A percentile compares a stretch with the other conserved stretches of the same genome.
Conservation (phyloP, 2,113 vertebrate genomes). For the Corythornis vintsioides region DNA sequence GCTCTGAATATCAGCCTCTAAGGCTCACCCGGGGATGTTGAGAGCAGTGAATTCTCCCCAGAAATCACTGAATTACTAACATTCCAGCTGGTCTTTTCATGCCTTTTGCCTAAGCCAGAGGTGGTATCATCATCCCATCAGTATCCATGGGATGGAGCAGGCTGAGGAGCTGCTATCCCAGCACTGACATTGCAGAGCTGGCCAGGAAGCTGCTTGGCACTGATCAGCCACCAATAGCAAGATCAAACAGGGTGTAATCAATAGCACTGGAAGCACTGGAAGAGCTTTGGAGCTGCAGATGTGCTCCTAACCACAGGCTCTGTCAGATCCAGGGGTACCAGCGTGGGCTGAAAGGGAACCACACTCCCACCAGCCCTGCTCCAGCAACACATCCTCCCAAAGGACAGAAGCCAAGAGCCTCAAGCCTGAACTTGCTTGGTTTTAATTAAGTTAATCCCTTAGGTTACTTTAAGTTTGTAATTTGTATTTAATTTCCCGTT, state of each 20-base stretch:
- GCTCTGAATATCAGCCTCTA: not conserved
- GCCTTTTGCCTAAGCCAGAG: not conserved
- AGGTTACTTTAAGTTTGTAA: slow-evolving; percentile 3
- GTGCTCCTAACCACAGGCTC: not conserved
- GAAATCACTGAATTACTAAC: not conserved
- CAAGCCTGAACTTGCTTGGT: not conserved
- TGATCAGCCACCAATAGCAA: not conserved
- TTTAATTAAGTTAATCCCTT: not conserved
- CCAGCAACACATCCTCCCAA: rapidly evolving
- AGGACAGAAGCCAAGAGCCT: not conserved
- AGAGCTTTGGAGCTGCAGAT: not conserved
- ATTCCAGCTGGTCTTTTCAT: not conserved
- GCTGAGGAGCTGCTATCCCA: rapidly evolving
- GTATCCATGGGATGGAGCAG: rapidly evolving
- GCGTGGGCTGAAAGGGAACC: rapidly evolving
- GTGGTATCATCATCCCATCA: not conserved
- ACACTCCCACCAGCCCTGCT: rapidly evolving
- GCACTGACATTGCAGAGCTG: not conserved
- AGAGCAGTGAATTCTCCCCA: not conserved
- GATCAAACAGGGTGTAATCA: not conserved
- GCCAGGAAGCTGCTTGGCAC: not conserved
- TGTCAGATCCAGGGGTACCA: rapidly evolving
- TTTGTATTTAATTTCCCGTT: slow-evolving; percentile 42
- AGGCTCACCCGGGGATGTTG: not conserved
- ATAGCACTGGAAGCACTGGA: not conserved